Evolutionary conservation across 2,113 vertebrate genomes (phyloP).

Genomic region (Perca flavescens): DNA sequence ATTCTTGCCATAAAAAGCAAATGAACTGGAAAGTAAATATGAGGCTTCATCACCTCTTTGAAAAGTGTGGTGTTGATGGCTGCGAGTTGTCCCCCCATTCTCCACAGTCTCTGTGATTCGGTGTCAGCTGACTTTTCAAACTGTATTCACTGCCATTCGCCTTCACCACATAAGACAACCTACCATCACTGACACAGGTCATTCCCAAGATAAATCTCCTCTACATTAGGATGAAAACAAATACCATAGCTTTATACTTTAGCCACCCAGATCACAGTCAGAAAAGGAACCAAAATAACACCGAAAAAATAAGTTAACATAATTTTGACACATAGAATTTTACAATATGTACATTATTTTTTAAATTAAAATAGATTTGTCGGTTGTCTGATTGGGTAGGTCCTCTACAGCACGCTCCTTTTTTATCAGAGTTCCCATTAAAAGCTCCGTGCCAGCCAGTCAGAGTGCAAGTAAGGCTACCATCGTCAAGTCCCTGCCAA

Average conservation of each 20-base stretch:
- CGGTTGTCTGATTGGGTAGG: constrained; percentile 80
- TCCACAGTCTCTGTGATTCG: constrained; percentile 62
- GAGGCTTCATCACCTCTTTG: constrained; percentile 62
- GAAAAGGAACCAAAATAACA: constrained; percentile 76
- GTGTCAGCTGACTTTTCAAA: constrained; percentile 43
- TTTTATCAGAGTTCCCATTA: constrained; percentile 47
- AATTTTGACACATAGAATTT: constrained; percentile 86
- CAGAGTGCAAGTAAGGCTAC: constrained; percentile 81
- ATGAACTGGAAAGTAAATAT: constrained; percentile 59
- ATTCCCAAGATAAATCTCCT: constrained; percentile 54
- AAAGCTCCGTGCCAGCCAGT: constrained; percentile 72
- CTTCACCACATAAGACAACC: constrained; percentile 51
- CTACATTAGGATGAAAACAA: constrained; percentile 71
- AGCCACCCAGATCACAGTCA: constrained; percentile 79
- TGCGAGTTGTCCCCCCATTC: constrained; percentile 57
- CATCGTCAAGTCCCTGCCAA: constrained; percentile 74
- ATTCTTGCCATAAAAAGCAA: constrained; percentile 63
- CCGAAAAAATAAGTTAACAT: constrained; percentile 88
- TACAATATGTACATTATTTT: constrained; percentile 88
- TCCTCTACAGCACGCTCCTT: constrained; percentile 66
- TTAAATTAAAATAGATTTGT: constrained; percentile 89
- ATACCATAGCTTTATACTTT: constrained; percentile 71
- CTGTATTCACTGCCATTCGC: constrained; percentile 44
- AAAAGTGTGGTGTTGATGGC: constrained; percentile 58
- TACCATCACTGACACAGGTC: constrained; percentile 61